These are phyloP conservation scores for Drosophila lacteicornis DNA, from an alignment of 1,140 invertebrate genomes.

Conservation along the genomic window DNA sequence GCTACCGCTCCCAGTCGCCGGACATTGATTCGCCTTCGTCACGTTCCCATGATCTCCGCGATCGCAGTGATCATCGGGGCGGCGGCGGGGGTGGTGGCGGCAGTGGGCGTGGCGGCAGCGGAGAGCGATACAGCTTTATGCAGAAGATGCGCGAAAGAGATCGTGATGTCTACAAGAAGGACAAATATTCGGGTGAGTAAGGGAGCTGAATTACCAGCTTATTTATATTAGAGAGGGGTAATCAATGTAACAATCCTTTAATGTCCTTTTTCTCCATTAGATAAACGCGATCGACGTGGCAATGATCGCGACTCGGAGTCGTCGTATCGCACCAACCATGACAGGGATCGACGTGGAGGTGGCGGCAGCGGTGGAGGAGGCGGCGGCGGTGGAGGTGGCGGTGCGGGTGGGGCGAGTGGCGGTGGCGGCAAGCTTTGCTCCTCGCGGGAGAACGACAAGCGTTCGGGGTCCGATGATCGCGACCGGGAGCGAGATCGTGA, in stretches of 20 bases:
- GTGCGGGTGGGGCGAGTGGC: conserved; percentile 50
- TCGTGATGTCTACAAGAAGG: conserved; percentile 95
- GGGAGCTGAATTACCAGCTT: no score
- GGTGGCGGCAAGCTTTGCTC: conserved; percentile 74
- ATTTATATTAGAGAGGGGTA: no score
- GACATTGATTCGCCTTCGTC: conserved; percentile 88
- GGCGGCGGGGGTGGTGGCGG: conserved; percentile 85
- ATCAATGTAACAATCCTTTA: no score
- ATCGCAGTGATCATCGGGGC: conserved; percentile 86
- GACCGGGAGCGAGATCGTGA: conserved; percentile 82
- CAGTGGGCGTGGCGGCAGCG: conserved; percentile 85
- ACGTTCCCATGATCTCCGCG: conserved; percentile 86
- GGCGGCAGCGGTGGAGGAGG: conserved; percentile 88
- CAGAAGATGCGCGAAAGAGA: conserved; percentile 93
- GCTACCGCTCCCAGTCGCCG: conserved; percentile 90
- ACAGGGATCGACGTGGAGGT: conserved; percentile 87
- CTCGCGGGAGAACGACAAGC: conserved; percentile 80
- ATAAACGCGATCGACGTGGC: conserved; percentile 90
- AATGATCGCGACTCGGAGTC: conserved; percentile 90
- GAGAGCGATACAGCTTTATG: conserved; percentile 88
- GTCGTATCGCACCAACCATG: conserved; percentile 92
- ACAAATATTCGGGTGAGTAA: conserved; percentile 91
- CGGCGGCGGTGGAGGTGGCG: conserved; percentile 27
- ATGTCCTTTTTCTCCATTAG: conserved; percentile 83
- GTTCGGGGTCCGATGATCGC: conserved; percentile 82